A percentile compares a stretch with the other conserved stretches of the same genome.
Conservation (phyloP, 2,797 vertebrate species). For the Emys orbicularis region DNA sequence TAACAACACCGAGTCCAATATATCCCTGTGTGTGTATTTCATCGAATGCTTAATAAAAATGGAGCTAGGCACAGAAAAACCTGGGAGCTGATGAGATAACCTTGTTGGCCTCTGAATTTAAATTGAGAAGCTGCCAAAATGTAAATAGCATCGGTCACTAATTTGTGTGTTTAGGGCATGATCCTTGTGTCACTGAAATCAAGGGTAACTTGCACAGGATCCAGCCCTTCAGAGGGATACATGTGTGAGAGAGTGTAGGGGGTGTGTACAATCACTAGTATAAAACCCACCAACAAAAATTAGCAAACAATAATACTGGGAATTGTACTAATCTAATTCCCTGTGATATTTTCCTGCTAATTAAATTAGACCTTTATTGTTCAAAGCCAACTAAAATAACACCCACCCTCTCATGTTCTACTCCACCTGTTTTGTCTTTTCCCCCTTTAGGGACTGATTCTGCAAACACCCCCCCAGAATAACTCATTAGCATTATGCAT, state of each 20-base stretch:
- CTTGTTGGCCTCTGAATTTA: conserved; percentile 11
- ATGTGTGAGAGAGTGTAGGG: conserved; percentile 23
- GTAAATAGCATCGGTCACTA: conserved; percentile 61
- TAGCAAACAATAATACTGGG: background rate
- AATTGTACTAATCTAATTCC: conserved; percentile 23
- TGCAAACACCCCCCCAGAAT: background rate
- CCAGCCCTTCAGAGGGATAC: background rate
- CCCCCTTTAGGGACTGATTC: background rate
- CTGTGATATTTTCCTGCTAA: conserved; percentile 27
- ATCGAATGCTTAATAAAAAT: background rate
- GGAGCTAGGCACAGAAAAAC: background rate
- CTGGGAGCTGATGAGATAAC: conserved; percentile 36
- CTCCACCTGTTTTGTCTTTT: background rate
- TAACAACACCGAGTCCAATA: background rate
- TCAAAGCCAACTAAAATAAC: background rate
- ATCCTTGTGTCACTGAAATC: conserved; percentile 50
- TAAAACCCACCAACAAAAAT: background rate
- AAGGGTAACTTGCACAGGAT: background rate
- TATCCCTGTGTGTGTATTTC: background rate
- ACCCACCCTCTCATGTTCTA: conserved; percentile 7
- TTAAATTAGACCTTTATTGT: background rate
- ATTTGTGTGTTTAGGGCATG: background rate
- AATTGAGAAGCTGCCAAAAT: conserved; percentile 41
- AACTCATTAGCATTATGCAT: conserved; percentile 28
- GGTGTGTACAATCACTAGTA: background rate